Base-by-base conservation (phyloP, 2,888 invertebrate genomes). In the Thereva unica region DNA sequence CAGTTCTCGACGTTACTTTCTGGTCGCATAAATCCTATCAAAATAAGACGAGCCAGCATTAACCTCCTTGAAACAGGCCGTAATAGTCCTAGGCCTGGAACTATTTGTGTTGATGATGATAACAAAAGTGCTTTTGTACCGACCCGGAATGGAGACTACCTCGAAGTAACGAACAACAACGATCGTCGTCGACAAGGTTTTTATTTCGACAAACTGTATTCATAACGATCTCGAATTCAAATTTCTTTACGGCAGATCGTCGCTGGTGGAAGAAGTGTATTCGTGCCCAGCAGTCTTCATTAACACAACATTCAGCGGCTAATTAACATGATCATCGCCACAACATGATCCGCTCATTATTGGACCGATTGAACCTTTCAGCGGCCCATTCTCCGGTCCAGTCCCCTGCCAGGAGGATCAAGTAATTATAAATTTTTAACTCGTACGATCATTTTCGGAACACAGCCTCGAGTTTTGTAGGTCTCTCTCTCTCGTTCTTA, bases 321-420 rank as follows among this genome's bases (percentile, higher is more conserved):
- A 65, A 65, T 65, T 65, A 65, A 65, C 65, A 65, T 56, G 56
- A 56, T 65, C 65, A 56, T 55, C 50, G 49, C 56, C 65, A 10
- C 65, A 40, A 65, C 65, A 65, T 65, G 55, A 49, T 65, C 55
- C 10, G 49, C 47, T 47, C 56, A 55, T 65, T 56, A 49, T 56
- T 10, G 47, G 55, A 56, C 5, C 54, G 47, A 44, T 41, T 42
- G 55, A 49, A 55, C 56, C 49, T 65, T 65, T 65, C 47, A 65
- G 10, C 49, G 49, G 34, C 10, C 44, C 40, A 55, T 55, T 64
- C 40, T 64, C 38, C 5, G 4, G 37, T 47, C 10, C 8, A 49
- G 41, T 44, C 65, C 65, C 65, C 65, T 65, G 54, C 65, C 47
- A 65, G 50, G 65, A 55, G 34, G 47, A 42, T 53, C 56, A 38